Evolutionary conservation across 2,113 vertebrate genomes (phyloP).

Genomic region (Rhinolophus sinicus): DNA sequence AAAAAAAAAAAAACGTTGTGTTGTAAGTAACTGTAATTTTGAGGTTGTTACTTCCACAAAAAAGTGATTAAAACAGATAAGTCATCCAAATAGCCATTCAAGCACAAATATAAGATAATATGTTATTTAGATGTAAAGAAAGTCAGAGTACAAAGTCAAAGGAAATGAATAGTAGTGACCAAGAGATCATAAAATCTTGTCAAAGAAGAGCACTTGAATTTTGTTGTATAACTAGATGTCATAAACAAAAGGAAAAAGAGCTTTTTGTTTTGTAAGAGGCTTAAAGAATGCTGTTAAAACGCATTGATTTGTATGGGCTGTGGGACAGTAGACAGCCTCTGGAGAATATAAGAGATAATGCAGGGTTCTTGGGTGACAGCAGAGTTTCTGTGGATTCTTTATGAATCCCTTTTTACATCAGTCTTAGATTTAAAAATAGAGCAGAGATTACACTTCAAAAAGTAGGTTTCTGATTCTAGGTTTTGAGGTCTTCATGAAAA

Average conservation of each 20-base stretch:
- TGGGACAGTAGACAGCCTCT: not conserved
- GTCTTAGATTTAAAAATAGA: not conserved
- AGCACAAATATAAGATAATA: not conserved
- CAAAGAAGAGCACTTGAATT: not conserved
- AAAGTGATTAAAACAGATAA: not conserved
- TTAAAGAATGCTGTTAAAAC: not conserved
- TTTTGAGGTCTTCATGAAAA: not conserved
- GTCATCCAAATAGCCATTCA: not conserved
- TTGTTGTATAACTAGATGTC: not conserved
- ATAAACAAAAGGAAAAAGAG: not conserved
- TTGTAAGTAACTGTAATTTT: not conserved
- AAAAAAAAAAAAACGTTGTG: not conserved
- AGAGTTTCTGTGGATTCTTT: not conserved
- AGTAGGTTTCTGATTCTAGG: not conserved
- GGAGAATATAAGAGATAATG: not conserved
- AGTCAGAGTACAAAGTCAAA: not conserved
- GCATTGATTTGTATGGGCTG: not conserved
- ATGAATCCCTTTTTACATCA: not conserved
- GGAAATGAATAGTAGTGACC: not conserved
- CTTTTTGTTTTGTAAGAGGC: not conserved
- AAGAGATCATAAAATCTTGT: not conserved
- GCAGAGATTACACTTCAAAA: not conserved
- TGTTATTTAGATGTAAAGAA: not conserved
- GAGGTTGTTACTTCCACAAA: not conserved
- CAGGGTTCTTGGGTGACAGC: fast-evolving